Percentiles rank a stretch among this genome's conserved stretches.
Evolutionary conservation across 2,797 vertebrate genomes (phyloP).

Genomic region (Bradypodion ventrale): DNA sequence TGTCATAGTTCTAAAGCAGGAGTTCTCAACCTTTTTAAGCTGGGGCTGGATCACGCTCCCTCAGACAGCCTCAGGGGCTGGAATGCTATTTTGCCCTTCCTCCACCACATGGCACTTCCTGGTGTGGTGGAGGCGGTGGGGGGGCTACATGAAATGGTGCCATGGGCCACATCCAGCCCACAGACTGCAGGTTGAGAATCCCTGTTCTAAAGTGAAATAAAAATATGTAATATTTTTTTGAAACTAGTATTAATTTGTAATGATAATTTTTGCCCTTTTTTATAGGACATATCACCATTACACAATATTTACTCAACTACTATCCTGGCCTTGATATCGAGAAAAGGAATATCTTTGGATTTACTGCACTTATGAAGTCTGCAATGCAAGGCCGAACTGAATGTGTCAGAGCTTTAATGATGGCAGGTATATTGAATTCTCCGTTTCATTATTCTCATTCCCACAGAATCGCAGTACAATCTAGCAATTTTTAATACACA

Average conservation of each 20-base stretch:
- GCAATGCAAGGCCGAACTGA: conserved; percentile 92
- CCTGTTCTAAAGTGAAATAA: background rate
- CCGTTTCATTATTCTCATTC: background rate
- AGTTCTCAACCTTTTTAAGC: background rate
- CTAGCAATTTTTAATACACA: too few species aligned
- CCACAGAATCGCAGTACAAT: conserved; percentile 1
- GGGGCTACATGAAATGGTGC: too few species aligned
- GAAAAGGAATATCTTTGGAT: conserved; percentile 89
- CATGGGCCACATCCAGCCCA: too few species aligned
- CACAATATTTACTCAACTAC: conserved; percentile 95
- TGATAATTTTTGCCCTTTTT: conserved; percentile 37
- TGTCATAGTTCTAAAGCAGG: background rate
- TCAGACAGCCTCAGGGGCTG: too few species aligned
- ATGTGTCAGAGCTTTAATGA: conserved; percentile 90
- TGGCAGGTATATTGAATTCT: conserved; percentile 83
- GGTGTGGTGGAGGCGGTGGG: too few species aligned
- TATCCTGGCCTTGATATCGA: conserved; percentile 91
- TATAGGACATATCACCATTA: conserved; percentile 91
- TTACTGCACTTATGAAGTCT: conserved; percentile 96
- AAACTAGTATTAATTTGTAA: background rate
- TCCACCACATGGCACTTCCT: too few species aligned
- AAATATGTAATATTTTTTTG: accelerated
- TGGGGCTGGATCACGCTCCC: too few species aligned
- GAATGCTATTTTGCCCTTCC: too few species aligned
- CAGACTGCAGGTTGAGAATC: too few species aligned